A percentile compares a stretch with the other conserved stretches of the same genome.
Conservation (phyloP, 2,888 invertebrate species). For the Epistrophella euchroma region DNA sequence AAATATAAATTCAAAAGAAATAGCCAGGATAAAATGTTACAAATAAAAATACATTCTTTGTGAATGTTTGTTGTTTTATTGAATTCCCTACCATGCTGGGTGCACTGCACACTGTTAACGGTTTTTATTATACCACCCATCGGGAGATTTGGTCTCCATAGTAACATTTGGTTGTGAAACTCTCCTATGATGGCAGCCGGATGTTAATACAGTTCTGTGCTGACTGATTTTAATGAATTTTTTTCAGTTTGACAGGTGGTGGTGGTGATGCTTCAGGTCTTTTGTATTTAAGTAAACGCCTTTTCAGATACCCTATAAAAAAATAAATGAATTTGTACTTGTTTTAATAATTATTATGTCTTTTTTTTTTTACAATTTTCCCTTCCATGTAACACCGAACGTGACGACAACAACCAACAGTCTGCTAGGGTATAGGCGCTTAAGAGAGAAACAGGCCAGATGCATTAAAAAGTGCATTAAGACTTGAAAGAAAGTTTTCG, state of each 20-base stretch:
- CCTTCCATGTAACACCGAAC: background rate
- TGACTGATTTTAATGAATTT: constrained; percentile 72
- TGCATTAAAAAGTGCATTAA: constrained; percentile 75
- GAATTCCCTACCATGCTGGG: constrained; percentile 10
- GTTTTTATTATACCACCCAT: background rate
- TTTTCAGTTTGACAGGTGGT: constrained; percentile 71
- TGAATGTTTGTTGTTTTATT: constrained; percentile 51
- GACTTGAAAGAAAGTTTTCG: constrained; percentile 50
- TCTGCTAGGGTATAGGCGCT: constrained; percentile 26
- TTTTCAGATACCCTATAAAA: constrained; percentile 47
- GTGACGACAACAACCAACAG: background rate
- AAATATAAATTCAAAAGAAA: constrained; percentile 28
- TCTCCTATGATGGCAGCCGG: constrained; percentile 13
- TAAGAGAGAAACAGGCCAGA: constrained; percentile 26
- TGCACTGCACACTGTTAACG: background rate
- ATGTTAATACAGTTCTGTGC: constrained; percentile 38
- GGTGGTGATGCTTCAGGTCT: constrained; percentile 58
- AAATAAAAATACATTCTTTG: constrained; percentile 64
- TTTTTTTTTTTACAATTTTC: constrained; percentile 10
- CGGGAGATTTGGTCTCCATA: background rate
- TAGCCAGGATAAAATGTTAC: constrained; percentile 46
- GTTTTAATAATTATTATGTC: constrained; percentile 7
- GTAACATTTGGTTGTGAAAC: constrained; percentile 56
- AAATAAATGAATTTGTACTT: background rate
- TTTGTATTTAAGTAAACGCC: constrained; percentile 53